Evolutionary conservation across 2,888 invertebrate genomes (phyloP).

Genomic region (Ectobius pallidus): DNA sequence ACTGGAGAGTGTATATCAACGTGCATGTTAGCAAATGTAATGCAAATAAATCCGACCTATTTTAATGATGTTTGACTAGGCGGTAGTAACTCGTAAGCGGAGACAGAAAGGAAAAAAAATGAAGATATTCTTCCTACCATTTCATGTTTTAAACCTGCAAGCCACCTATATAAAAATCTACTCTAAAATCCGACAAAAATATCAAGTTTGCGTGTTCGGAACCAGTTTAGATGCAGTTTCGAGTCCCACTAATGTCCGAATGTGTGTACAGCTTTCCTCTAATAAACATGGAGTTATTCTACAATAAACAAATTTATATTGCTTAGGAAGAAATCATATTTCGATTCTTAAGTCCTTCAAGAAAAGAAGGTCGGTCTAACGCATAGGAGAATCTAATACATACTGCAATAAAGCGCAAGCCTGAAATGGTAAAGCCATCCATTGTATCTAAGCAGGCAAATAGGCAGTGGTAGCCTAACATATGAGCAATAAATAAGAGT

Average conservation of each 20-base stretch:
- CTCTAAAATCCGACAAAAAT: constrained; percentile 29
- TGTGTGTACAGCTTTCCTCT: constrained; percentile 17
- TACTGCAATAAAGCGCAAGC: no score
- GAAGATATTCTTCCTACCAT: neutral
- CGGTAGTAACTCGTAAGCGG: neutral
- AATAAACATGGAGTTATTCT: constrained; percentile 20
- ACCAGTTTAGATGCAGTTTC: constrained; percentile 16
- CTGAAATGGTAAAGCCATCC: no score
- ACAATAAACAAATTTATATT: constrained; percentile 12
- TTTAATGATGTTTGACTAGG: neutral
- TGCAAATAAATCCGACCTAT: neutral
- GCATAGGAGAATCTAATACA: no score
- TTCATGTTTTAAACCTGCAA: neutral
- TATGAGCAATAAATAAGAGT: no score
- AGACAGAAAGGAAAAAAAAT: neutral
- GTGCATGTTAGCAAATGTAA: no score
- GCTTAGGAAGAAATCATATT: neutral
- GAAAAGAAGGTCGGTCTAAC: no score
- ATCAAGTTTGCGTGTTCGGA: constrained; percentile 29
- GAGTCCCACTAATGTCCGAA: neutral
- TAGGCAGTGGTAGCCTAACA: no score
- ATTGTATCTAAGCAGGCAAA: no score
- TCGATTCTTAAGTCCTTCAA: no score
- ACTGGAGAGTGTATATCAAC: no score
- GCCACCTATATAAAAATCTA: constrained; percentile 22